A percentile compares a stretch with the other conserved stretches of the same genome.
These are phyloP conservation scores for Halichoerus grypus DNA, from an alignment of 2,113 vertebrate genomes.

Conservation along the genomic window DNA sequence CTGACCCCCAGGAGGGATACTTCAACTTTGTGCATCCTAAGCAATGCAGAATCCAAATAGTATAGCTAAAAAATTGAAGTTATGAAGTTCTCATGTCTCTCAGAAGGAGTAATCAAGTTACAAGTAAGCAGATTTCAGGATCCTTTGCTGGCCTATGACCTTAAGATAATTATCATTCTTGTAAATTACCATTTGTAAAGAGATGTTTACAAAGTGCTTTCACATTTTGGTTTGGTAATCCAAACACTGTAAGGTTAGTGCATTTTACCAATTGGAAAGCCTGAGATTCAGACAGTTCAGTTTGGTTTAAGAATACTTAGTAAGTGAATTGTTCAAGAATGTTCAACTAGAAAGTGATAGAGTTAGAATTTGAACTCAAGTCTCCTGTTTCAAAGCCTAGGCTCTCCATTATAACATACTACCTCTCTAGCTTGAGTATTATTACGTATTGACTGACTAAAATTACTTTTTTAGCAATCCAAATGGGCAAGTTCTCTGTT, in stretches of 20 bases:
- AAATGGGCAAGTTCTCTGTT: conserved; percentile 43
- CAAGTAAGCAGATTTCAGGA: neutral
- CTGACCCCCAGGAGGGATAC: neutral
- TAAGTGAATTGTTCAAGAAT: conserved; percentile 41
- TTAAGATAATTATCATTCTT: conserved; percentile 49
- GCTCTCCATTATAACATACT: neutral
- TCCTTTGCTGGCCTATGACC: conserved; percentile 27
- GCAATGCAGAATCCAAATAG: neutral
- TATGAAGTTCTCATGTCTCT: neutral
- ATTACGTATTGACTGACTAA: conserved; percentile 31
- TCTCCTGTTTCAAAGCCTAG: conserved; percentile 5
- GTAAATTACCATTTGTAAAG: conserved; percentile 27
- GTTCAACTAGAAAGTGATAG: conserved; percentile 28
- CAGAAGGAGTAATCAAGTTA: neutral
- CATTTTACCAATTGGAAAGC: neutral
- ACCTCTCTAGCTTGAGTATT: neutral
- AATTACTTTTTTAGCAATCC: conserved; percentile 49
- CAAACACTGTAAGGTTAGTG: neutral
- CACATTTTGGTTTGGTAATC: conserved; percentile 58
- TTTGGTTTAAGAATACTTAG: conserved; percentile 26
- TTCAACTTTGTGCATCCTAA: neutral
- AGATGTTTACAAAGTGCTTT: conserved; percentile 73
- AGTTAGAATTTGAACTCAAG: conserved; percentile 12
- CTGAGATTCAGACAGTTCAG: neutral
- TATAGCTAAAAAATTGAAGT: neutral